Conservation (phyloP, 2,113 vertebrate genomes). For the Dinomys branickii region DNA sequence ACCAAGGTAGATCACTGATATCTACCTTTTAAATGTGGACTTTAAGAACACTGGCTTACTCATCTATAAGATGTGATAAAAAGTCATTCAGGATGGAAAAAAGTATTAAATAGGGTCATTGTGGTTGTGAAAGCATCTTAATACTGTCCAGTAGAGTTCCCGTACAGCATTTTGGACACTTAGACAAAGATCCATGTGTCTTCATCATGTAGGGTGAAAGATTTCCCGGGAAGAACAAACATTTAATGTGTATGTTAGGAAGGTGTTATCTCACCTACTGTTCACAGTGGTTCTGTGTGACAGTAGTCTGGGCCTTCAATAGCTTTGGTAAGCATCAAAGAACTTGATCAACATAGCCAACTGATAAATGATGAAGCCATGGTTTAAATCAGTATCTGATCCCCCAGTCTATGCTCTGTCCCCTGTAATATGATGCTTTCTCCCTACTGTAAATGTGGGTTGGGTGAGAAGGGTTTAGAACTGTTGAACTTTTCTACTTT, state of each 20-base stretch:
- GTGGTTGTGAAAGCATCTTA: not conserved
- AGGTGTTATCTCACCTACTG: not conserved
- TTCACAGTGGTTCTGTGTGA: not conserved
- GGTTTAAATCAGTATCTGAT: not conserved
- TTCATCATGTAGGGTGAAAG: not conserved
- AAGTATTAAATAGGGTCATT: not conserved
- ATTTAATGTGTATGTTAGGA: not conserved
- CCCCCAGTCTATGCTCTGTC: not conserved
- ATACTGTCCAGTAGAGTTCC: not conserved
- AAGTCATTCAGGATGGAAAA: not conserved
- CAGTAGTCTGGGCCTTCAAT: not conserved
- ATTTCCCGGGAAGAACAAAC: not conserved
- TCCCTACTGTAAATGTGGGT: not conserved
- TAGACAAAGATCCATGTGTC: not conserved
- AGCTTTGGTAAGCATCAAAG: not conserved
- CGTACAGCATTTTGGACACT: not conserved
- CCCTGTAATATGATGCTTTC: not conserved
- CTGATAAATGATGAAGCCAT: not conserved
- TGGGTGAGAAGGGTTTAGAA: slow-evolving; percentile 33
- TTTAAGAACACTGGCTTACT: not conserved
- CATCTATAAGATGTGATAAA: not conserved
- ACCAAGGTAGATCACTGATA: not conserved
- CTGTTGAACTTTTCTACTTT: not conserved
- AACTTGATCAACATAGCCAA: not conserved
- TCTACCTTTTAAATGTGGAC: not conserved